Evolutionary conservation across 2,797 vertebrate genomes (phyloP).

Genomic region (Hephaestus fuliginosus): DNA sequence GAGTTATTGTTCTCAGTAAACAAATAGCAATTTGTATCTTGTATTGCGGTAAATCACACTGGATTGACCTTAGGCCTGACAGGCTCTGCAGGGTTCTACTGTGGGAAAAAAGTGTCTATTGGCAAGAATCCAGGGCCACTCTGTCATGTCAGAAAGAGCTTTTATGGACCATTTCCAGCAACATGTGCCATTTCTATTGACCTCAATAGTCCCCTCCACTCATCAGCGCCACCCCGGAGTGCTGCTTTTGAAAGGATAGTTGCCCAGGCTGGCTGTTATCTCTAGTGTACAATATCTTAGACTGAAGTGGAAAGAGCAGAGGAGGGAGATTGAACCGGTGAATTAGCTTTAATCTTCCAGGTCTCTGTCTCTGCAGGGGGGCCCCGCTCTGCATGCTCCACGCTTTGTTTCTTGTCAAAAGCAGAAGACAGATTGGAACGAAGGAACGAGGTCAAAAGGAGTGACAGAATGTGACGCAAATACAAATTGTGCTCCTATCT

Average conservation of each 20-base stretch:
- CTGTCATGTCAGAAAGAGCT: constrained; percentile 70
- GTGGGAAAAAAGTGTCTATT: constrained; percentile 38
- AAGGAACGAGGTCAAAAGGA: constrained; percentile 11
- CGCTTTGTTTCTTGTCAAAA: constrained; percentile 22
- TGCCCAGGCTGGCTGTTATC: constrained; percentile 33
- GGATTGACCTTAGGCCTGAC: constrained; percentile 47
- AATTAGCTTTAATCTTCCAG: constrained; percentile 40
- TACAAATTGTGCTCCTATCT: constrained; percentile 9
- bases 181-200: constrained; percentile 57
- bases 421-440: neutral
- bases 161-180: constrained; percentile 75
- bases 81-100: constrained; percentile 25
- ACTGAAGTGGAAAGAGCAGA: constrained; percentile 14
- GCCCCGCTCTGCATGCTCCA: neutral
- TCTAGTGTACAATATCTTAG: constrained; percentile 45
- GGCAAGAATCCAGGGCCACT: constrained; percentile 50
- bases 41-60: constrained; percentile 24
- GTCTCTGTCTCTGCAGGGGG: constrained; percentile 12
- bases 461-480: neutral
- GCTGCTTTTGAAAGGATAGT: constrained; percentile 35
- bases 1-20: constrained; percentile 29
- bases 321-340: constrained; percentile 13
- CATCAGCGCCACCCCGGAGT: constrained; percentile 18
- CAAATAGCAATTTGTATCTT: constrained; percentile 19
- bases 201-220: constrained; percentile 56